Base-by-base conservation (phyloP, 2,113 vertebrate genomes). In the Siniperca knerii region DNA sequence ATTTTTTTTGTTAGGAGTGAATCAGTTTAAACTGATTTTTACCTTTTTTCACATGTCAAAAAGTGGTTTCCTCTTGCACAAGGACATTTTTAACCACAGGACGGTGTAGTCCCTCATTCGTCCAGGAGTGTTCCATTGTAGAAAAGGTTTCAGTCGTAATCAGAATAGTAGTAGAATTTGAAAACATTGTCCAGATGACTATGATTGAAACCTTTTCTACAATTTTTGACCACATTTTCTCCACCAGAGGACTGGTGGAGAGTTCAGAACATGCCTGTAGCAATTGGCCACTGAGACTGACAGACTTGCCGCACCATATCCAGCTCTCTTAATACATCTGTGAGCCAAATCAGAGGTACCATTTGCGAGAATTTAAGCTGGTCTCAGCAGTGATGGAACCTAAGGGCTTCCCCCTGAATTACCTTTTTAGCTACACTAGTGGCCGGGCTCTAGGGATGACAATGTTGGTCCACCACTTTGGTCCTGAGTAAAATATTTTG, bases 301-400 rank as follows among this genome's bases (percentile, higher is more conserved):
- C 9, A 40, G 12, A 60, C 8, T 52, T 15, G 12, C 29, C 15
- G 2, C 48, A 70, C 29, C 35, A 76, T 7, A 70, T 40, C 20
- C 8, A 11, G 46, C 29, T 70, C 48, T 42, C 33, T 58, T n/a
- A 40, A 13, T 9, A n/a, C 29, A 61, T 46, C 67, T 21, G 18
- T 37, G 13, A 20, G 64, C 21, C 44, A 65, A 48, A 57, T 65
- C 65, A 29, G 33, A 20, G 46, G 13, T 35, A 16, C 18, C 37
- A 81, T 60, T 50, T 66, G 60, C 10, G 18, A 48, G n/a, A 81
- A 65, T 10, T 37, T n/a, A 61, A 54, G 10, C 60, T 76, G 48
- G 44, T 62, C n/a, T 64, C 16, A 46, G 16, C n/a, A 67, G 35
- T 37, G 58, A 64, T 35, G 8, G 48, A 7, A 52, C 0, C 21